Percentiles rank a stretch among this genome's conserved stretches.
Evolutionary conservation across 2,797 vertebrate genomes (phyloP).

Genomic region (Lacerta viridis): DNA sequence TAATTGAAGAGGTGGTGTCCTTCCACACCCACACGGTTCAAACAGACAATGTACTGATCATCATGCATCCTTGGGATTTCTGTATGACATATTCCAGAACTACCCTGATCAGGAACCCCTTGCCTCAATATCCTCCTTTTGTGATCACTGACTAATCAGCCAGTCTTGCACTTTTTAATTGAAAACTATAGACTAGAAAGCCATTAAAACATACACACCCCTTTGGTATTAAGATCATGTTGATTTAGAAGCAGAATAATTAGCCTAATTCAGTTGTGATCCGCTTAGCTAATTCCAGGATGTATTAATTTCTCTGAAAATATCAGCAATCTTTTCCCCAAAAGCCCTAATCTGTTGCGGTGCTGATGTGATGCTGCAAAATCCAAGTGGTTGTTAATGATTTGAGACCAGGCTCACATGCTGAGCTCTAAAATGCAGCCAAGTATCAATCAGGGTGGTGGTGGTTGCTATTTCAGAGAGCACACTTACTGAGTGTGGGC

Average conservation of each 20-base stretch:
- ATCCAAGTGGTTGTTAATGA: not conserved
- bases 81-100: not conserved
- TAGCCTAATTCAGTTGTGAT: not conserved
- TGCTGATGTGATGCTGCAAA: not conserved
- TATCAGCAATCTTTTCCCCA: not conserved
- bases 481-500: not conserved
- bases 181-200: not conserved
- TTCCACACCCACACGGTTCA: slow-evolving; percentile 41
- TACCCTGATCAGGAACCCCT: not conserved
- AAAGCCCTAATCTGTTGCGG: not conserved
- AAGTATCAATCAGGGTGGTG: no score
- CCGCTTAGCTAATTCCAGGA: slow-evolving; percentile 15
- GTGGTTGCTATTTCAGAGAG: not conserved
- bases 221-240: not conserved
- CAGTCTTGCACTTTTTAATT: not conserved
- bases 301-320: not conserved
- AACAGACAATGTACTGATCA: slow-evolving; percentile 19
- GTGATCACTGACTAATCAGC: not conserved
- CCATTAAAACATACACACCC: not conserved
- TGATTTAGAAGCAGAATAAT: not conserved
- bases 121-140: not conserved
- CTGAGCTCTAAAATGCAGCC: not conserved
- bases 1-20: slow-evolving; percentile 78
- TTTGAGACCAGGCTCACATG: rapidly evolving
- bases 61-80: not conserved